Evolutionary conservation across 2,113 vertebrate genomes (phyloP), one percentile per base, ranked within the genome.

Genomic region (Tragelaphus imberbis): DNA sequence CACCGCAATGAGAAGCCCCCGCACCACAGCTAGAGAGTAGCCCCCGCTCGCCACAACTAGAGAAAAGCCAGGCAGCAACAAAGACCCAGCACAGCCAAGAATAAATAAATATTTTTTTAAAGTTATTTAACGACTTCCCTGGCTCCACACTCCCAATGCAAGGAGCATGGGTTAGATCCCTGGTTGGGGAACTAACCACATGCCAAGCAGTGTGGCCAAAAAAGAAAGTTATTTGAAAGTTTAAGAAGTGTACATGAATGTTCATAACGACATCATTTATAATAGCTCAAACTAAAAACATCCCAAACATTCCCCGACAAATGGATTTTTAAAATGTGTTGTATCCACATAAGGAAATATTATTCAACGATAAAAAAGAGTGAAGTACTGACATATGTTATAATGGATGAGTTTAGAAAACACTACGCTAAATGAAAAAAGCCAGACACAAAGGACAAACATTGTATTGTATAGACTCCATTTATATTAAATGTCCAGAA

Each of bases 371-470:
- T 44, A 33, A 53, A 89, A n/a, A 95, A 33, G 49, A 56, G 53
- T 14, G 21, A 36, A 53, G 19, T 16, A 10, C 10, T 21, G 30
- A n/a, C 12, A 6, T 6, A 3, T 11, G 19, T 8, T 5, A 7
- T 16, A 23, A 21, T 2, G n/a, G 47, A n/a, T 36, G 75, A 77
- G 17, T 23, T 23, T 44, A 19, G 68, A 40, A 36, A 71, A 63
- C 13, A 13, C 44, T 7, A 23, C 13, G 23, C n/a, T 65, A 33
- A n/a, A 33, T 36, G 27, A 36, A 63, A 84, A 23, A 65, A 71
- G 7, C 2, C 68, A 56, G n/a, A 58, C 9, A 44, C 5, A 23
- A 61, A 51, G 85, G 9, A 33, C 25, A 81, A 6, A 53, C 53
- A 21, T 81, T 53, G 49, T 53, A 33, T 21, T 23, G 68, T 13